Percentiles rank a stretch among this genome's conserved stretches.
Conservation (phyloP, 2,888 invertebrate genomes). For the Ophioninae sp. region DNA sequence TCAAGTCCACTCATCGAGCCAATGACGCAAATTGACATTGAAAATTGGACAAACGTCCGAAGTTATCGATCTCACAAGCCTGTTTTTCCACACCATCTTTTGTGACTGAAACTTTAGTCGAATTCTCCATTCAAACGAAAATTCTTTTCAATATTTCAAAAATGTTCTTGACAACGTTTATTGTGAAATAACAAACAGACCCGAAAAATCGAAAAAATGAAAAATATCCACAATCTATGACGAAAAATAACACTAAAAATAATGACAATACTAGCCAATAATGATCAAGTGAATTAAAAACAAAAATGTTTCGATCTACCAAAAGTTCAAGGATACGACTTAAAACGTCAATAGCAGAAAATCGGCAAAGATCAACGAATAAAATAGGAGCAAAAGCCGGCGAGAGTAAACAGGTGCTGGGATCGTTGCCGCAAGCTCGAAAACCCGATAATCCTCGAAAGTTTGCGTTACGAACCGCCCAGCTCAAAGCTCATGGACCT, state of each 20-base stretch:
- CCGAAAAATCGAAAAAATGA: background rate
- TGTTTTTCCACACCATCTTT: background rate
- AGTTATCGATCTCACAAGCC: background rate
- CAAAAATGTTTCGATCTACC: background rate
- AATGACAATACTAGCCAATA: background rate
- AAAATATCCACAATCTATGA: background rate
- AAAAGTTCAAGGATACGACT: background rate
- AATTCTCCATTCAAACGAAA: too few relatives aligned
- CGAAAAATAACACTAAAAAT: background rate
- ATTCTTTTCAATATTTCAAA: too few relatives aligned
- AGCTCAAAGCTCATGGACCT: slow-evolving; percentile 28
- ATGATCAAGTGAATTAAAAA: background rate
- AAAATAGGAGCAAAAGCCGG: slow-evolving; percentile 8
- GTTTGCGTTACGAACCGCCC: slow-evolving; percentile 28
- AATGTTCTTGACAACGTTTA: too few relatives aligned
- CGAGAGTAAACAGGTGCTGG: slow-evolving; percentile 46
- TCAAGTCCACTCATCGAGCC: background rate
- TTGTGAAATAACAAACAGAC: background rate
- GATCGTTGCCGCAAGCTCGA: slow-evolving; percentile 40
- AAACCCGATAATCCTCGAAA: slow-evolving; percentile 56
- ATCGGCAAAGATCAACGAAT: slow-evolving; percentile 7
- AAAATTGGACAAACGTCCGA: background rate
- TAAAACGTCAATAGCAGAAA: background rate
- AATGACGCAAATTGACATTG: slow-evolving; percentile 14
- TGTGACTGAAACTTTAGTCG: too few relatives aligned